Percentiles rank a stretch among this genome's conserved stretches.
Conservation (phyloP, 2,113 vertebrate genomes). For the Puma concolor region DNA sequence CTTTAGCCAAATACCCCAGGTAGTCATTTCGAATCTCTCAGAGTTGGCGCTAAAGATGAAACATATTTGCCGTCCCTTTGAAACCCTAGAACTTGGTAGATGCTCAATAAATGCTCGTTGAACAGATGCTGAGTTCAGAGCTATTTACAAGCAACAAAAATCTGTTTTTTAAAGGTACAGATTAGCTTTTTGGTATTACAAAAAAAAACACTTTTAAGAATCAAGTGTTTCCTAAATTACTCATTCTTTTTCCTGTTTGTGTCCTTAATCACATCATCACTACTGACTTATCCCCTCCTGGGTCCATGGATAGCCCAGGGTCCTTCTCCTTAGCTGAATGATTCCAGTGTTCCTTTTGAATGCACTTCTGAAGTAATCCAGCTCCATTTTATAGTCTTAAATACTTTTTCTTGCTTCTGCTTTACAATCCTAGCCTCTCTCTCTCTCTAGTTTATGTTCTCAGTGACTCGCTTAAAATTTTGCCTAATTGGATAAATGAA, state of each 20-base stretch:
- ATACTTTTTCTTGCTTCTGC: constrained; percentile 74
- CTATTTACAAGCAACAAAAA: constrained; percentile 13
- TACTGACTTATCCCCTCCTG: background rate
- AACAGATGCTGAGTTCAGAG: constrained; percentile 42
- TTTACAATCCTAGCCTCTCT: constrained; percentile 49
- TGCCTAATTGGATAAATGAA: constrained; percentile 63
- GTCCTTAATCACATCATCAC: background rate
- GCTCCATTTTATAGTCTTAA: constrained; percentile 75
- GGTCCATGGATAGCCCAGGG: background rate
- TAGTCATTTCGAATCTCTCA: background rate
- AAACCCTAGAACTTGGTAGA: constrained; percentile 1
- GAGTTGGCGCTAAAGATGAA: background rate
- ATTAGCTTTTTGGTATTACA: background rate
- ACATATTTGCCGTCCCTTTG: background rate
- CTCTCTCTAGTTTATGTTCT: constrained; percentile 41
- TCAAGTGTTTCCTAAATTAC: background rate
- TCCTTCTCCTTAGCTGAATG: background rate
- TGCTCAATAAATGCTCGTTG: background rate
- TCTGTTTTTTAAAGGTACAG: background rate
- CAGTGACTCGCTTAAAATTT: constrained; percentile 50
- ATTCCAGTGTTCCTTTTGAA: constrained; percentile 59
- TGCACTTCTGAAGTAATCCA: constrained; percentile 45
- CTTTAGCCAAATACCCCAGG: background rate
- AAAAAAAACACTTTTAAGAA: constrained; percentile 44
- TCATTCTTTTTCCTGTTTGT: background rate